Percentiles rank a stretch among this genome's conserved stretches.
These are phyloP conservation scores for Psophia crepitans DNA, from an alignment of 2,113 vertebrate species.

Conservation along the genomic window DNA sequence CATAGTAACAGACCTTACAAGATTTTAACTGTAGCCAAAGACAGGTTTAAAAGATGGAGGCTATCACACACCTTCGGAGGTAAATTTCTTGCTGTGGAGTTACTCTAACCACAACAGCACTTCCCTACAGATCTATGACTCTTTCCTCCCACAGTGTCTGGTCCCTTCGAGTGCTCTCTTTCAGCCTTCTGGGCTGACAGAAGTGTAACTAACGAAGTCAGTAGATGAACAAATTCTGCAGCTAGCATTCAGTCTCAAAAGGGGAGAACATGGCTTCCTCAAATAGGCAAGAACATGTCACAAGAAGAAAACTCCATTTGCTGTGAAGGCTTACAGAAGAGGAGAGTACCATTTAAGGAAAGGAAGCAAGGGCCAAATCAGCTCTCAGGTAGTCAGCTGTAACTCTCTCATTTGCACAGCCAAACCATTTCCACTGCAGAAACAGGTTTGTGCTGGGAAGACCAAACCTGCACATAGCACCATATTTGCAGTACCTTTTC, in stretches of 20 bases:
- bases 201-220: neutral
- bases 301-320: neutral
- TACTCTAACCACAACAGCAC: neutral
- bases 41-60: neutral
- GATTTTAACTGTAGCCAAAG: neutral
- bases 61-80: neutral
- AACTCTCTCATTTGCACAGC: neutral
- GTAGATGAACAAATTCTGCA: neutral
- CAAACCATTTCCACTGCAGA: neutral
- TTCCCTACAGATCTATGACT: neutral
- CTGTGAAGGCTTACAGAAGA: neutral
- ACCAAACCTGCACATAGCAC: neutral
- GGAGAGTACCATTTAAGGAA: neutral
- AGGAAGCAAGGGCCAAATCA: neutral
- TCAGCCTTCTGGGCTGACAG: neutral
- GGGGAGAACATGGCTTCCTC: neutral
- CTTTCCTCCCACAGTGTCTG: neutral
- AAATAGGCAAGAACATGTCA: neutral
- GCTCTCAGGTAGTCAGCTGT: neutral
- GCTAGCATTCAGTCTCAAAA: neutral
- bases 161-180: neutral
- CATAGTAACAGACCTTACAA: neutral
- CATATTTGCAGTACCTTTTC: neutral
- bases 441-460: neutral
- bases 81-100: neutral